These are phyloP conservation scores for Phrynosoma platyrhinos DNA, from an alignment of 2,113 vertebrate species.

Conservation along the genomic window DNA sequence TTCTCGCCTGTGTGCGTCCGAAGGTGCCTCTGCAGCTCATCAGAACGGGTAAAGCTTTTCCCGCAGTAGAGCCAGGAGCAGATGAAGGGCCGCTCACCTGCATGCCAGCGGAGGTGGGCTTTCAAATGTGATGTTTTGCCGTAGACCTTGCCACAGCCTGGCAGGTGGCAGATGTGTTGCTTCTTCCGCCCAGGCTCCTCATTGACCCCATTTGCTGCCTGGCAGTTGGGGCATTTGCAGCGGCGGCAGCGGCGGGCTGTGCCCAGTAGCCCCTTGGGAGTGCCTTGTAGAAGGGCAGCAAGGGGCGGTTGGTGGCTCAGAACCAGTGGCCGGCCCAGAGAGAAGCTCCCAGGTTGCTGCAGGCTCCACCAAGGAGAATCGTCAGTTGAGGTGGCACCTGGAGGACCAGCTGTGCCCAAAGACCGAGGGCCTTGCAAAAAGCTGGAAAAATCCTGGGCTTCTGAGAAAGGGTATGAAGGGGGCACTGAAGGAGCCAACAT, in stretches of 20 bases:
- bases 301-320: slow-evolving; percentile 86
- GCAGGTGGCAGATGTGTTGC: slow-evolving; percentile 87
- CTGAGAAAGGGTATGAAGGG: slow-evolving; percentile 78
- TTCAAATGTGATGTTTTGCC: slow-evolving; percentile 91
- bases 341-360: slow-evolving; percentile 80
- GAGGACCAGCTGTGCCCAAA: slow-evolving; percentile 70
- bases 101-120: slow-evolving; percentile 89
- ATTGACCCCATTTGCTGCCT: slow-evolving; percentile 69
- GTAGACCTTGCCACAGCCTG: slow-evolving; percentile 88
- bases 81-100: slow-evolving; percentile 87
- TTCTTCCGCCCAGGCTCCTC: slow-evolving; percentile 85
- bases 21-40: slow-evolving; percentile 89
- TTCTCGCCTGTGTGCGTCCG: slow-evolving; percentile 89
- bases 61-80: slow-evolving; percentile 91
- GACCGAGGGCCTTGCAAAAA: slow-evolving; percentile 81
- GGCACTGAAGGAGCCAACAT: slow-evolving; percentile 79
- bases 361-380: slow-evolving; percentile 88
- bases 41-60: slow-evolving; percentile 88
- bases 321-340: slow-evolving; percentile 81
- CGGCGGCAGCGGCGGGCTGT: slow-evolving; percentile 85
- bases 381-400: slow-evolving; percentile 72
- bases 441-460: slow-evolving; percentile 82
- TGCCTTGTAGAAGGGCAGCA: slow-evolving; percentile 83
- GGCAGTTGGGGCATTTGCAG: slow-evolving; percentile 89
- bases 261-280: slow-evolving; percentile 83